Evolutionary conservation across 2,888 invertebrate species (phyloP), one percentile per base, ranked within the genome.

Genomic region (Epicampocera succincta): DNA sequence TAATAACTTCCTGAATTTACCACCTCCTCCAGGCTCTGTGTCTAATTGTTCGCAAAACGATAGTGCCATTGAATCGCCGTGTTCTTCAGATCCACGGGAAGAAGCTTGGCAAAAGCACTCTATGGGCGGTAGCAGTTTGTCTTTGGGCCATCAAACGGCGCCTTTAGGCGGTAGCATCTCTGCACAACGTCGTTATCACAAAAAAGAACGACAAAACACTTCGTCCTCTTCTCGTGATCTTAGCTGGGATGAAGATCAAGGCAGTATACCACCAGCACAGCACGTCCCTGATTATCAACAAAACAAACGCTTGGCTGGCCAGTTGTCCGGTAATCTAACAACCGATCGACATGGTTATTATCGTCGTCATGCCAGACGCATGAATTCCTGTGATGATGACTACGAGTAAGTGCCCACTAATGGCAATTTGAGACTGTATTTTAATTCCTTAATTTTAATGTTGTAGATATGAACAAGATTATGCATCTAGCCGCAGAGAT

Each of bases 1-100:
- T 66, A 69, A 83, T 46, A 75, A 82, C n/a, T 84, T 81, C 11
- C 48, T 86, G 21, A 84, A 85, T 61, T 79, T 86, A 5, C 89
- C 89, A 5, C 88, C 89, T 11, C 87, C 88, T n/a, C 87, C 88
- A 17, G 88, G 89, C 3, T 89, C 89, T 11, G 87, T 87, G 54
- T 89, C 89, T 15, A 89, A 88, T 71, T 87, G 88, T 13, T 89
- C 89, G 0, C 89, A 88, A 69, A 91, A 91, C 58, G 89, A 90
- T 9, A 87, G 91, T 1, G 92, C 93, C 0, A 78, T 82, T 52
- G 94, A 94, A 2, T 95, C 95, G 1, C 95, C 94, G 0, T 95
- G 95, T 93, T 96, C 96, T 0, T 95, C 95, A 0, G 96, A 96
- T 91, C 95, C 95, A 0, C 93, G 94, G 68, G 94, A 94, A 52